phyloP scores from a whole-genome alignment of 2,113 vertebrate species.

The Oxyruncus cristatus region DNA sequence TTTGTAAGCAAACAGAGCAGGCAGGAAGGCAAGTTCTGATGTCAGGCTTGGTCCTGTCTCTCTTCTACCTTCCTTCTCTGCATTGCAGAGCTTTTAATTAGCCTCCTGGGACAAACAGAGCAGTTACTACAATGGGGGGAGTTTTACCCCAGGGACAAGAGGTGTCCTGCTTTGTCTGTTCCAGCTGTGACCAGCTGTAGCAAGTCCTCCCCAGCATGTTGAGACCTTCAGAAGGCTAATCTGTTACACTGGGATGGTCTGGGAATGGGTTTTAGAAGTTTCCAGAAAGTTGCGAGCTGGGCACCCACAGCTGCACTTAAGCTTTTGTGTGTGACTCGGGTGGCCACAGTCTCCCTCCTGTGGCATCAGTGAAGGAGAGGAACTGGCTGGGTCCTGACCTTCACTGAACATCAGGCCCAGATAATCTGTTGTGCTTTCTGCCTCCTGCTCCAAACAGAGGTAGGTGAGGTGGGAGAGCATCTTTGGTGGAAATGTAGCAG shows the following conservation, averaged over 20 bases:
- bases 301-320: fast-evolving
- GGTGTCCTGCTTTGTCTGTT: not conserved
- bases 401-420: not conserved
- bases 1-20: not conserved
- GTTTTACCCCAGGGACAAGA: not conserved
- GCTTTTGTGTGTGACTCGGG: not conserved
- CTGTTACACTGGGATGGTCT: not conserved
- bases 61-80: not conserved
- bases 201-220: fast-evolving
- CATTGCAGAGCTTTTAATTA: not conserved
- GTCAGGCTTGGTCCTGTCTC: not conserved
- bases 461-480: not conserved
- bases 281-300: not conserved
- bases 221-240: not conserved
- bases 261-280: not conserved
- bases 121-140: not conserved
- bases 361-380: fast-evolving
- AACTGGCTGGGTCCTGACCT: not conserved
- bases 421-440: not conserved
- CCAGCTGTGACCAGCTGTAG: not conserved
- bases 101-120: not conserved
- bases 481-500: not conserved
- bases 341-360: not conserved
- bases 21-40: not conserved
- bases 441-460: not conserved